phyloP scores from a whole-genome alignment of 2,888 invertebrate species.

The Chymomyza amoena region DNA sequence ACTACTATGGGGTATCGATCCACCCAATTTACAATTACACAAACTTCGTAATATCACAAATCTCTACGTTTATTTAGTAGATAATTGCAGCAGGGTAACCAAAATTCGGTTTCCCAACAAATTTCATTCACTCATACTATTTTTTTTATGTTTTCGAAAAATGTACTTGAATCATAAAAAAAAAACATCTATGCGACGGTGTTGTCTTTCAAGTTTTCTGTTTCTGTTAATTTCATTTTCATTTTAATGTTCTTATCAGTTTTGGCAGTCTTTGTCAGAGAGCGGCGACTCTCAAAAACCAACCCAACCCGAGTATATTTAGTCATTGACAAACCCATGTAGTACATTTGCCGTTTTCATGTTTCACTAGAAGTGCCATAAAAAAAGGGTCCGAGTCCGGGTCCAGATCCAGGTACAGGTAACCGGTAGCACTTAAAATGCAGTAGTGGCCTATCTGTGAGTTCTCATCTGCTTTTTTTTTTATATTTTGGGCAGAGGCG shows the following conservation, averaged over 20 bases:
- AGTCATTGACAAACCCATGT: constrained; percentile 27
- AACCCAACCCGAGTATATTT: constrained; percentile 40
- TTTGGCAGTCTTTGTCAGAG: constrained; percentile 19
- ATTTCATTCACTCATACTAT: not conserved
- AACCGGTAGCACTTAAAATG: constrained; percentile 24
- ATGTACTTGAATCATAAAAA: not conserved
- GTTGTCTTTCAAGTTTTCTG: constrained; percentile 1
- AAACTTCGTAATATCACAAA: too few species aligned
- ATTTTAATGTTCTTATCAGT: constrained; percentile 50
- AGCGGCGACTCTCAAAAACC: not conserved
- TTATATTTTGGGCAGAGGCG: not conserved
- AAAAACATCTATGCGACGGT: not conserved
- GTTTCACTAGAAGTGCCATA: constrained; percentile 45
- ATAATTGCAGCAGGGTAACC: not conserved
- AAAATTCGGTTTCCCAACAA: not conserved
- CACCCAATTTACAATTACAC: too few species aligned
- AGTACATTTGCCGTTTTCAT: constrained; percentile 55
- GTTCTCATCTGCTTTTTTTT: constrained; percentile 24
- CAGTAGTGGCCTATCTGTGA: constrained; percentile 27
- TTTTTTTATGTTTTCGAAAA: not conserved
- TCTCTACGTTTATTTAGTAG: too few species aligned
- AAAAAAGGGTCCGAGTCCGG: constrained; percentile 15
- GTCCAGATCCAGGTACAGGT: constrained; percentile 27
- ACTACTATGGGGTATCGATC: too few species aligned
- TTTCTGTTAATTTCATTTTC: constrained; percentile 8